These are phyloP conservation scores for Rhaphigaster nebulosa DNA, from an alignment of 2,888 invertebrate genomes.

Conservation along the genomic window DNA sequence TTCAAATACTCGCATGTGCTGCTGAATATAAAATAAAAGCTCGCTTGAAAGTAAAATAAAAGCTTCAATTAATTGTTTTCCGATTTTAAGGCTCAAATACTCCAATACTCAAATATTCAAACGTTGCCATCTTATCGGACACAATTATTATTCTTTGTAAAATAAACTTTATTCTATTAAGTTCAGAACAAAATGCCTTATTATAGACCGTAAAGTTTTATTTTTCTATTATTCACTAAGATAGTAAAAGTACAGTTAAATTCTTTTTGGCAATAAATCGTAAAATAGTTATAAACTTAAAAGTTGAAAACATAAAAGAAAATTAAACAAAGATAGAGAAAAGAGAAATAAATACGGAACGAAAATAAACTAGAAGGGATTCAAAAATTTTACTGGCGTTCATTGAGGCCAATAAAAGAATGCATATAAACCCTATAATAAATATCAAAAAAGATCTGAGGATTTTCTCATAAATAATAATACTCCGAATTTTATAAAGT, in stretches of 20 bases:
- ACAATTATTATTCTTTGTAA: too few species aligned
- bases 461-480: not conserved
- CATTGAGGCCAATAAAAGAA: not conserved
- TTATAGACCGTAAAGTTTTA: too few species aligned
- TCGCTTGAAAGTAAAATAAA: too few species aligned
- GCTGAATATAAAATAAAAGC: too few species aligned
- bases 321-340: not conserved
- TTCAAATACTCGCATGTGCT: too few species aligned
- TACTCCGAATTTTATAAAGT: not conserved
- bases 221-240: too few species aligned
- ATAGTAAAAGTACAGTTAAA: not conserved
- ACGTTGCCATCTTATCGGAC: too few species aligned
- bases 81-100: too few species aligned
- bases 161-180: too few species aligned
- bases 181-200: too few species aligned
- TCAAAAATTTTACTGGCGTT: not conserved
- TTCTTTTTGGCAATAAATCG: not conserved
- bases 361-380: not conserved
- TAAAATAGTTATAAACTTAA: not conserved
- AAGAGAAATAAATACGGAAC: not conserved
- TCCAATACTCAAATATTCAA: too few species aligned
- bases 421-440: not conserved
- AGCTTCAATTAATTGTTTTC: too few species aligned
- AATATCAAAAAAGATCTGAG: not conserved
- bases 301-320: not conserved